A percentile compares a stretch with the other conserved stretches of the same genome.
Evolutionary conservation across 2,888 invertebrate species (phyloP).

Genomic region (Phymatocera aterrima): DNA sequence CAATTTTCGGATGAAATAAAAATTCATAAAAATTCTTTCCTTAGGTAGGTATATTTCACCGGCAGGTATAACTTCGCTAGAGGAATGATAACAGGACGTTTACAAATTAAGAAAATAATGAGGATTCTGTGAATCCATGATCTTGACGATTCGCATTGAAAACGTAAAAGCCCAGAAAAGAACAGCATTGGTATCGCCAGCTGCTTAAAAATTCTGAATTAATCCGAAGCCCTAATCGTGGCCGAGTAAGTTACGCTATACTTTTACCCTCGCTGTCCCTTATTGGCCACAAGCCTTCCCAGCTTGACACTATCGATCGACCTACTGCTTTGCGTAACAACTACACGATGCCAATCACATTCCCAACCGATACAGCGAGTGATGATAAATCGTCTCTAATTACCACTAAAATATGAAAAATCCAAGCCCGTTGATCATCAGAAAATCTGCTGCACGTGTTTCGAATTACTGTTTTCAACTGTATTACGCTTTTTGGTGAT

Average conservation of each 20-base stretch:
- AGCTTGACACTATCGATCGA: constrained; percentile 32
- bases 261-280: constrained; percentile 10
- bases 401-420: not conserved
- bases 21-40: not conserved
- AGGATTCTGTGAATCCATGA: not conserved
- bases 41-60: not conserved
- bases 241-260: constrained; percentile 27
- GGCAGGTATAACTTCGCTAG: not conserved
- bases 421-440: not conserved
- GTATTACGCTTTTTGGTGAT: no score
- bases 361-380: not conserved
- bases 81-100: not conserved
- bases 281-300: constrained; percentile 16
- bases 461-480: no score
- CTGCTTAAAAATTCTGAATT: constrained; percentile 31
- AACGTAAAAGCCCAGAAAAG: not conserved
- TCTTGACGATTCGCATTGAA: not conserved
- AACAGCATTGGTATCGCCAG: not conserved
- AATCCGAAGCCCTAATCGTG: constrained; percentile 39
- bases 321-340: constrained; percentile 33
- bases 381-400: constrained; percentile 4
- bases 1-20: not conserved
- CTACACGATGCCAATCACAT: constrained; percentile 12
- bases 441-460: no score
- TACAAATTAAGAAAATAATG: not conserved